Evolutionary conservation across 2,797 vertebrate species (phyloP), one percentile per base, ranked within the genome.

Genomic region (Pyrocephalus nanus): DNA sequence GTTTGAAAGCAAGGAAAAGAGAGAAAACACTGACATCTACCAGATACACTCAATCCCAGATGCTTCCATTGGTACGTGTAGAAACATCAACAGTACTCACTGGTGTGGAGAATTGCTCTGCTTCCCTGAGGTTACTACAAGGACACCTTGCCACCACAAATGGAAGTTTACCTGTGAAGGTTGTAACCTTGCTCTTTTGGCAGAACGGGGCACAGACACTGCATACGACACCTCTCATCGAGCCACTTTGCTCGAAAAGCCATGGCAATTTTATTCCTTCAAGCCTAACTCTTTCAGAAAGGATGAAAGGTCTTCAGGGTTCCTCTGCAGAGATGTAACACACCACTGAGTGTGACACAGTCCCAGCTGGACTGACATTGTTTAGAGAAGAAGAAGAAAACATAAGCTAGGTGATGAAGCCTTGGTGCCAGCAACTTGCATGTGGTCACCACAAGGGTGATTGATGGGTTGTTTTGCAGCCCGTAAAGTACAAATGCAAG

Each of bases 401-500:
- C 26, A 10, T 15, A 32, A 72, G 32, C n/a, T 40, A 47, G 29
- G 45, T 55, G 55, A 11, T 40, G 54, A 83, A 32, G 32, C 11
- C 25, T 34, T 38, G 58, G 62, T 47, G 54, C 14, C 6, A 6
- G 27, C 3, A 29, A 26, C 78, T 42, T 50, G 32, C 50, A 47
- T 0, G 15, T 65, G 42, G 29, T 36, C 51, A 47, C 17, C 1
- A 0, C 40, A 11, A n/a, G 38, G 15, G 11, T 21, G 17, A 5
- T 26, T 18, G 27, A 38, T 22, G 74, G 12, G 16, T 15, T 70
- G 47, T 22, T 66, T 70, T 74, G 62, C 57, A 85, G 58, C 55
- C 38, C 30, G 51, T 12, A 53, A 19, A 69, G 40, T 8, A 48
- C 8, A 19, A 77, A 66, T 9, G 34, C 29, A 84, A 69, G 45